Evolutionary conservation across 2,113 vertebrate species (phyloP).

Genomic region (Halichoeres trimaculatus): DNA sequence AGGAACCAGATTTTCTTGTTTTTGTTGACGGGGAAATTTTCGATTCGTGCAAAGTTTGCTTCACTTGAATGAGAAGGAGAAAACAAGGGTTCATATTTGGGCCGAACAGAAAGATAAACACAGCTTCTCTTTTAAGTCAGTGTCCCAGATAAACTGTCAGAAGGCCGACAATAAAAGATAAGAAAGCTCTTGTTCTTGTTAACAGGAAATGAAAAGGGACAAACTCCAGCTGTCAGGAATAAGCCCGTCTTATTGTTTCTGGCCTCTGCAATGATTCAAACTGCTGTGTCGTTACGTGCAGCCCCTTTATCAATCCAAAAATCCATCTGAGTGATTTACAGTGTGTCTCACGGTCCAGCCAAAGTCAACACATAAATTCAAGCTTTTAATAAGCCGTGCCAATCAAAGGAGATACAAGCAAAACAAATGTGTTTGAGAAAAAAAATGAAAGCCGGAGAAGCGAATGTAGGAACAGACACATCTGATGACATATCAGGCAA

Average conservation of each 20-base stretch:
- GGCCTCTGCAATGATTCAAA: slow-evolving; percentile 12
- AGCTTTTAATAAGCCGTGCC: slow-evolving; percentile 34
- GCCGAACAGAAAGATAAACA: neutral
- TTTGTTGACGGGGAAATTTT: slow-evolving; percentile 26
- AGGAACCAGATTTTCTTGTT: slow-evolving; percentile 11
- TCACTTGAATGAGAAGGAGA: slow-evolving; percentile 1
- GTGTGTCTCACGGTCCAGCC: slow-evolving; percentile 28
- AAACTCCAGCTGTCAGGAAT: slow-evolving; percentile 5
- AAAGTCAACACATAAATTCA: slow-evolving; percentile 35
- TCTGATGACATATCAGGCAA: slow-evolving; percentile 59
- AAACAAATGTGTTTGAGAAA: slow-evolving; percentile 18
- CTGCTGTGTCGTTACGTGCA: neutral
- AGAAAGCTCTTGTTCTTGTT: slow-evolving; percentile 27
- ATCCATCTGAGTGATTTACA: slow-evolving; percentile 43
- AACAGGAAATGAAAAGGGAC: slow-evolving; percentile 21
- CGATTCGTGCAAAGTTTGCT: neutral
- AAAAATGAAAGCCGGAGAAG: neutral
- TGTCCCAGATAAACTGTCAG: neutral
- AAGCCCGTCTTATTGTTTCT: slow-evolving; percentile 31
- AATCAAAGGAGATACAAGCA: slow-evolving; percentile 19
- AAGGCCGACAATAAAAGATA: slow-evolving; percentile 12
- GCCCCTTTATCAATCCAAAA: slow-evolving; percentile 14
- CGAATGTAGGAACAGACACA: slow-evolving; percentile 15
- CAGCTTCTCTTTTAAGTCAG: slow-evolving; percentile 5
- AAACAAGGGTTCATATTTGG: neutral